A percentile compares a stretch with the other conserved stretches of the same genome.
These are phyloP conservation scores for Cirrhinus mrigala DNA, from an alignment of 2,797 vertebrate species.

Conservation along the genomic window DNA sequence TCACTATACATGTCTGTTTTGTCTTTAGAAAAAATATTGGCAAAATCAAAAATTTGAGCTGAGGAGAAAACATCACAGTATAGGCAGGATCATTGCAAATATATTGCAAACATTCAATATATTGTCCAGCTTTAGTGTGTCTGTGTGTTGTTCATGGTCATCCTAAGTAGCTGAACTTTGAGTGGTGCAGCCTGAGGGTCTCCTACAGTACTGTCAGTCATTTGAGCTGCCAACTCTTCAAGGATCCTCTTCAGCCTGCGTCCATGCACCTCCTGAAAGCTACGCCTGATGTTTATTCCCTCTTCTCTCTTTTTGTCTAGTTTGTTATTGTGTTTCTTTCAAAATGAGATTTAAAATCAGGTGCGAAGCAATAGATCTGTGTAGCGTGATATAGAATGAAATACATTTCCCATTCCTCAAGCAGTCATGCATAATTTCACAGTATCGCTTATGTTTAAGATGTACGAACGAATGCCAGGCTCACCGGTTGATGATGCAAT, in stretches of 20 bases:
- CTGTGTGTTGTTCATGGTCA: constrained; percentile 24
- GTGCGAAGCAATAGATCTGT: neutral
- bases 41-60: no score
- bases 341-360: neutral
- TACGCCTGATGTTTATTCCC: neutral
- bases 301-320: neutral
- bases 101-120: neutral
- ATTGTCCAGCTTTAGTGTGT: neutral
- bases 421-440: constrained; percentile 2
- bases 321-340: neutral
- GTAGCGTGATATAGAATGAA: neutral
- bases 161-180: neutral
- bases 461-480: neutral
- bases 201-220: constrained; percentile 11
- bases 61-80: no score
- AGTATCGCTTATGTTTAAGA: constrained; percentile 1
- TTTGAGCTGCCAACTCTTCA: constrained; percentile 5
- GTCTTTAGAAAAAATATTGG: no score
- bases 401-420: neutral
- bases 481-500: constrained; percentile 3
- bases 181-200: constrained; percentile 18
- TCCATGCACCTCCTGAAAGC: neutral
- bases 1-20: no score
- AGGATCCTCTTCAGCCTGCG: constrained; percentile 2
- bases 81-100: neutral